Evolutionary conservation across 2,113 vertebrate genomes (phyloP), one percentile per base, ranked within the genome.

Genomic region (Myrmecophaga tridactyla): DNA sequence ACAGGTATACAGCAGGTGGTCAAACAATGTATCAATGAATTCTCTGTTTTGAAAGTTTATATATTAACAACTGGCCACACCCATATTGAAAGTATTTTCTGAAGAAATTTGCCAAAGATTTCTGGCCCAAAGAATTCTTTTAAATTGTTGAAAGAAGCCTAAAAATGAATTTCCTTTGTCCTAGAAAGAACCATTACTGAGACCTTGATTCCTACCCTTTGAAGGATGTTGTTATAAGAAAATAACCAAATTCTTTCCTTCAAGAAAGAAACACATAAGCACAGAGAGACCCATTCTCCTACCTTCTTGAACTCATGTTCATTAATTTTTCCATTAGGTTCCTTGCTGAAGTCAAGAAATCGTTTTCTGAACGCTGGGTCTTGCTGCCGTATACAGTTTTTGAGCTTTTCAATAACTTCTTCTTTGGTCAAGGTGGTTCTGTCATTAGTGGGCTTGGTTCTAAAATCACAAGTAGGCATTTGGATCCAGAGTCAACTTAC

Each of bases 251-350:
- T 21, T 3, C 20, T 18, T 36, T 34, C 7, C 0, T 36, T 43
- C 46, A 13, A 7, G 21, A 29, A 46, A 56, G n/a, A 36, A 7
- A 31, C 6, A 14, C 4, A n/a, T 15, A 27, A 9, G 17, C 6
- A 1, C 17, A 36, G 31, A 34, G 48, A 5, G 21, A 2, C 18
- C 41, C 36, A 4, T 34, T 20, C 56, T 77, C 97, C 92, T 97
- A 98, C 98, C 98, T 98, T 98, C 78, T 1, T 58, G 65, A 98
- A 98, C 73, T 95, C 95, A 39, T 1, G 48, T 34, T 88, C n/a
- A 31, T 48, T 81, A 29, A 98, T 96, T 82, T 96, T 97, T 63
- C 96, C 88, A 9, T 41, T 23, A 4, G 90, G 94, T 9, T 96
- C 92, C 86, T 95, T 97, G 39, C 97, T 92, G 46, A 90, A 89